Evolutionary conservation across 2,888 invertebrate species (phyloP).

Genomic region (Plusia festucae): DNA sequence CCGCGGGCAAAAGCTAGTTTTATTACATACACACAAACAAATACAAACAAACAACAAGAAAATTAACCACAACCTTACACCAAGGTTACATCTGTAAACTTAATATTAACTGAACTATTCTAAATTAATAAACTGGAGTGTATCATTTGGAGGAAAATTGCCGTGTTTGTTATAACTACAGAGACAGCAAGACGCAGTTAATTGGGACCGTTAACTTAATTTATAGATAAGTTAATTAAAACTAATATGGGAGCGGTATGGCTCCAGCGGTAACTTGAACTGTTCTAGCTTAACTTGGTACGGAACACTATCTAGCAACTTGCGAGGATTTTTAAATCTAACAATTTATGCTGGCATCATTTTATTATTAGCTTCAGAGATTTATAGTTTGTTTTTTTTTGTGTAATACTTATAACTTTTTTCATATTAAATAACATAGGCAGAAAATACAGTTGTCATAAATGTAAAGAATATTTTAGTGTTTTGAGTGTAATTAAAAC

Average conservation of each 20-base stretch:
- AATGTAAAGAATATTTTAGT: too few relatives aligned
- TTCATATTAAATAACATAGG: too few relatives aligned
- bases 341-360: background rate
- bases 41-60: background rate
- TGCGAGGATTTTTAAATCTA: too few relatives aligned
- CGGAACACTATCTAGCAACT: too few relatives aligned
- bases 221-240: conserved; percentile 28
- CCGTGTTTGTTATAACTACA: conserved; percentile 19
- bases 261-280: background rate
- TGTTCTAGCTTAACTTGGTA: too few relatives aligned
- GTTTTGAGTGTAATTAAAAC: too few relatives aligned
- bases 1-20: too few relatives aligned
- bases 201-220: conserved; percentile 27
- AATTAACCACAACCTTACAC: background rate
- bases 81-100: background rate
- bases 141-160: conserved; percentile 7
- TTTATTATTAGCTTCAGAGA: background rate
- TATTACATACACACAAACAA: background rate
- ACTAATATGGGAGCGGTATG: background rate
- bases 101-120: conserved; percentile 2
- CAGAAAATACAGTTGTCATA: too few relatives aligned
- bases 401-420: too few relatives aligned
- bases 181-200: conserved; percentile 25
- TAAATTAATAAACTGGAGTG: conserved; percentile 8
- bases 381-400: too few relatives aligned